Evolutionary conservation across 2,113 vertebrate genomes (phyloP).

Genomic region (Alexandromys fortis): DNA sequence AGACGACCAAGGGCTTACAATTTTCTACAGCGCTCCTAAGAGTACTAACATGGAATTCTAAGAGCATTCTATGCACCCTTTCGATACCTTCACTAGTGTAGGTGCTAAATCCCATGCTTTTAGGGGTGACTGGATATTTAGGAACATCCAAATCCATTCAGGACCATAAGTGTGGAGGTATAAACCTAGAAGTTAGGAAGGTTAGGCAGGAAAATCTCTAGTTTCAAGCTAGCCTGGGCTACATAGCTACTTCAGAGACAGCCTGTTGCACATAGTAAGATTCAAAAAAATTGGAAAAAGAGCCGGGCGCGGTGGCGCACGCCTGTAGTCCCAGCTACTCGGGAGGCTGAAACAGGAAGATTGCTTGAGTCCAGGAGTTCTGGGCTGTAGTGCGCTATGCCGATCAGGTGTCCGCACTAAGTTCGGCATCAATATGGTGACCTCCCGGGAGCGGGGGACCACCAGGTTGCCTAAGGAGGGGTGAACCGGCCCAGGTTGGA

Average conservation of each 20-base stretch:
- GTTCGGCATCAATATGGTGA: too few relatives aligned
- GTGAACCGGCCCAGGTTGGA: too few relatives aligned
- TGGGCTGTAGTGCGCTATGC: too few relatives aligned
- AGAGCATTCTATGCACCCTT: neutral
- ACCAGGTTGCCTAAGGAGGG: too few relatives aligned
- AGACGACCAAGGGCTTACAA: neutral
- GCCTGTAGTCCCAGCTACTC: too few relatives aligned
- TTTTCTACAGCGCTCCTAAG: neutral
- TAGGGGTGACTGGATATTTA: slow-evolving; percentile 4
- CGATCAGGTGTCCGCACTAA: too few relatives aligned
- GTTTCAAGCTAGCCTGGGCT: neutral
- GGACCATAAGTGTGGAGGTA: neutral
- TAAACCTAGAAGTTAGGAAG: neutral
- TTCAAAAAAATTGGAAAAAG: neutral
- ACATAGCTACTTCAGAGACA: neutral
- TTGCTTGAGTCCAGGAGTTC: too few relatives aligned
- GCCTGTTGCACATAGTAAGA: neutral
- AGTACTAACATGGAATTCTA: neutral
- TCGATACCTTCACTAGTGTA: neutral
- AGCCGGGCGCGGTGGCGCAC: too few relatives aligned
- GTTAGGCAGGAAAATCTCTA: neutral
- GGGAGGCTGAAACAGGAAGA: too few relatives aligned
- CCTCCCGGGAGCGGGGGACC: too few relatives aligned
- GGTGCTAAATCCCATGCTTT: neutral
- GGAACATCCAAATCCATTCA: slow-evolving; percentile 29